These are phyloP conservation scores for Masticophis lateralis DNA, from an alignment of 2,797 vertebrate genomes.

Conservation along the genomic window DNA sequence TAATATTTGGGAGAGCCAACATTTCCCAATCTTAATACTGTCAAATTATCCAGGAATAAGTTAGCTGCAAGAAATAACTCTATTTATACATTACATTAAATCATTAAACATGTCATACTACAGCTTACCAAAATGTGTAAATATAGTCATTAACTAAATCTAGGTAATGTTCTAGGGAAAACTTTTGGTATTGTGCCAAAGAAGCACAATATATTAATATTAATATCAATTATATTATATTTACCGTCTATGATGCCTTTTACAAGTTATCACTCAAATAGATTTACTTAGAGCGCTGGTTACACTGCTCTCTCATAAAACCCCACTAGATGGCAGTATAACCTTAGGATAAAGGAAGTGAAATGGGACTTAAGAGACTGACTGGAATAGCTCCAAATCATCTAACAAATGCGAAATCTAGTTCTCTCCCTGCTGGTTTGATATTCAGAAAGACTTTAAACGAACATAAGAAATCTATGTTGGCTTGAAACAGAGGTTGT, in stretches of 20 bases:
- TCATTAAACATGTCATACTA: background rate
- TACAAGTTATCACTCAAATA: background rate
- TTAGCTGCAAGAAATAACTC: background rate
- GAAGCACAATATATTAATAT: background rate
- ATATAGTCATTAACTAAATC: background rate
- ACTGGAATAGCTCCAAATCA: background rate
- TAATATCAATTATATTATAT: background rate
- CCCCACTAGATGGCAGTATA: slow-evolving; percentile 61
- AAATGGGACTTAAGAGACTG: background rate
- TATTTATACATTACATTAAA: background rate
- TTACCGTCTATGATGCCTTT: background rate
- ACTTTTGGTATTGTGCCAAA: background rate
- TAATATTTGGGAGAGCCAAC: background rate
- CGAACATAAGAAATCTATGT: background rate
- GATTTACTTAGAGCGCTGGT: background rate
- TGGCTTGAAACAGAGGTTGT: background rate
- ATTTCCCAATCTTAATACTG: background rate
- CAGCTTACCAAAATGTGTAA: background rate
- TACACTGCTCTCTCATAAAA: fast-evolving
- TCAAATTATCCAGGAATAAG: background rate
- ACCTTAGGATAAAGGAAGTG: slow-evolving; percentile 6
- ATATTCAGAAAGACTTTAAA: background rate
- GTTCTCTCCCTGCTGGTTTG: background rate
- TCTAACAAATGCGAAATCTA: background rate
- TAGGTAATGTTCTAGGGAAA: background rate